These are phyloP conservation scores for Saccopteryx bilineata DNA, from an alignment of 2,113 vertebrate genomes.

Conservation along the genomic window DNA sequence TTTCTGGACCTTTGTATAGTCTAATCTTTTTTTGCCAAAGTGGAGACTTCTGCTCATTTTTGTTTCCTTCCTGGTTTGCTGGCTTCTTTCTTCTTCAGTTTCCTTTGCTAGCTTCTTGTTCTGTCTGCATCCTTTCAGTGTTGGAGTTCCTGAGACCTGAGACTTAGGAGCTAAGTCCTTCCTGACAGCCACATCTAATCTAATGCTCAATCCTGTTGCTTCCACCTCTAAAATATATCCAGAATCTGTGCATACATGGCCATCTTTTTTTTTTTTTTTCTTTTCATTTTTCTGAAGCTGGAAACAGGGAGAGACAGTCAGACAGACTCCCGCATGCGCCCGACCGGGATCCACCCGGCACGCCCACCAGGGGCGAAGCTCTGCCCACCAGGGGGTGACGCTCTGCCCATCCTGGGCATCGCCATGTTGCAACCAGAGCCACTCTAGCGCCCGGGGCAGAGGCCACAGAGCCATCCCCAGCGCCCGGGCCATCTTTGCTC, in stretches of 20 bases:
- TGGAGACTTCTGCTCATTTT: slow-evolving; percentile 9
- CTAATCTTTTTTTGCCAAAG: not conserved
- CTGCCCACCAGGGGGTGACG: too few species aligned
- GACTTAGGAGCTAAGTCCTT: not conserved
- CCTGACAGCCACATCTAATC: not conserved
- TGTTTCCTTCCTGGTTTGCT: not conserved
- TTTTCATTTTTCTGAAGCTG: too few species aligned
- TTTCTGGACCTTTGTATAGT: slow-evolving; percentile 12
- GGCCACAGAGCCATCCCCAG: too few species aligned
- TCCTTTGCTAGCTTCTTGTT: not conserved
- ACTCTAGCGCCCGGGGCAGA: too few species aligned
- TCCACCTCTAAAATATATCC: not conserved
- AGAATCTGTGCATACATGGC: not conserved
- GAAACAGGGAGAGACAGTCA: too few species aligned
- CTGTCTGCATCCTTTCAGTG: not conserved
- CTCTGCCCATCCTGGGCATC: too few species aligned
- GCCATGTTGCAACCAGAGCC: too few species aligned
- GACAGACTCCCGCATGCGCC: too few species aligned
- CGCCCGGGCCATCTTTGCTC: too few species aligned
- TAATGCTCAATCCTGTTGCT: not conserved
- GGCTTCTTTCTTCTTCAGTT: not conserved
- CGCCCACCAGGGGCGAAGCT: too few species aligned
- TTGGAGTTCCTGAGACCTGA: not conserved
- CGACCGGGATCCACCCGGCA: too few species aligned
- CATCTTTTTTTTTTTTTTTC: too few species aligned